Evolutionary conservation across 2,797 vertebrate genomes (phyloP).

Genomic region (Botia kubotai): DNA sequence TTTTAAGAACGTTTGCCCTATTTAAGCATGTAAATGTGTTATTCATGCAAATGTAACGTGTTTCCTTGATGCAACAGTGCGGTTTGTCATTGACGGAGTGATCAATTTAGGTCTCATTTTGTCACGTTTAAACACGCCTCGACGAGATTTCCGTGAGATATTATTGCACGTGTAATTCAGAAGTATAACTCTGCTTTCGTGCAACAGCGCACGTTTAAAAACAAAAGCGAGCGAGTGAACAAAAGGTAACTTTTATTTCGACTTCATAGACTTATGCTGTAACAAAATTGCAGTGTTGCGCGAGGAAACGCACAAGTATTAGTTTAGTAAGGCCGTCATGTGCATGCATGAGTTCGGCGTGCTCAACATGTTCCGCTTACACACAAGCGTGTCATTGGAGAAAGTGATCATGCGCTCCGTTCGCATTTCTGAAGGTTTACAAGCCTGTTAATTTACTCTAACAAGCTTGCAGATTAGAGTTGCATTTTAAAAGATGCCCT

Average conservation of each 20-base stretch:
- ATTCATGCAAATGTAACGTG: background rate
- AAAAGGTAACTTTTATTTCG: background rate
- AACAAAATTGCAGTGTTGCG: conserved; percentile 8
- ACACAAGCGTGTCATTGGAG: conserved; percentile 38
- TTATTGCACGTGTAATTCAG: background rate
- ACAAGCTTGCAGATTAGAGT: conserved; percentile 80
- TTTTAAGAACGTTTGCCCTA: no score
- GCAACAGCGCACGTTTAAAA: background rate
- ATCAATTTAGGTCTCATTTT: background rate
- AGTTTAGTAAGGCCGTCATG: conserved; percentile 1
- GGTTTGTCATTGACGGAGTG: background rate
- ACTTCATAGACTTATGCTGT: conserved; percentile 3
- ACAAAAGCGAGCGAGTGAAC: background rate
- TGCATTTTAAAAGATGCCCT: conserved; percentile 81
- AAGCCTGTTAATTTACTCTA: conserved; percentile 81
- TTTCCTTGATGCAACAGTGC: background rate
- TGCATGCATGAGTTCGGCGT: background rate
- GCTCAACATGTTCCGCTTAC: conserved; percentile 43
- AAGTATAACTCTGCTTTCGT: conserved; percentile 9
- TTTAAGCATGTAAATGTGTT: no score
- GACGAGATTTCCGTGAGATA: background rate
- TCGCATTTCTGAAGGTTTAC: conserved; percentile 74
- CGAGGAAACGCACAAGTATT: background rate
- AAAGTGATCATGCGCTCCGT: conserved; percentile 70
- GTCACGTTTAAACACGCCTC: background rate